Base-by-base conservation (phyloP, 2,113 vertebrate genomes). In the Trogon surrucura region DNA sequence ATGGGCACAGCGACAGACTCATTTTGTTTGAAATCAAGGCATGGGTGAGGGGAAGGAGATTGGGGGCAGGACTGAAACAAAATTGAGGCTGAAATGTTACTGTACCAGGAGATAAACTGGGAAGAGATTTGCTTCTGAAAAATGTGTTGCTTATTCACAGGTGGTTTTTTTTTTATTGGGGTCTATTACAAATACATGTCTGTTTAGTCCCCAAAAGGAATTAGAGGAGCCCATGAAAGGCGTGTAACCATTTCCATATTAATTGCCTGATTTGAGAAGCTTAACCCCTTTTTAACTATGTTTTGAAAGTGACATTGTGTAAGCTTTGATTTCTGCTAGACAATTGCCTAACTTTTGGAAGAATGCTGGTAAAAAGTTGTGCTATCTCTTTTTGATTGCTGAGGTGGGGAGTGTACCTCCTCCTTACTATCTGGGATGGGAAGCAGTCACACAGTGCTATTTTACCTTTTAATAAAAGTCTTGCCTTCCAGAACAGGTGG, bases 201-300 rank as follows among this genome's bases (percentile, higher is more conserved):
- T 87, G 19, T 85, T 95, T 74, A 69, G 77, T 75, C 78, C 45
- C 66, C 36, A 71, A 92, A 95, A 87, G 34, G 65, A 92, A 91
- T 85, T 87, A 87, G 79, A 74, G 36, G 29, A 94, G 54, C 36
- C 84, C 27, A 6, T 67, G 64, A 57, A 83, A 47, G 8, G 60
- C 94, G 67, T 93, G 81, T 91, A 94, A 95, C 78, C 21, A 53
- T 89, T 91, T 95, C 66, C 61, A 54, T 85, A 80, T 81, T 89
- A 85, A 79, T 74, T 91, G 57, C 23, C 32, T 75, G 19, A 16
- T 86, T 67, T 80, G 66, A 81, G 73, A 79, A 81, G 41, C 57
- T 85, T 87, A 81, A 72, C 78, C 32, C 53, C 61, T 93, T 89
- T 79, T 41, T 1, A 74, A 72, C 77, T 60, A 2, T 21, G 44